A percentile compares a stretch with the other conserved stretches of the same genome.
Conservation (phyloP, 2,888 invertebrate species). For the Shargacucullia verbasci region DNA sequence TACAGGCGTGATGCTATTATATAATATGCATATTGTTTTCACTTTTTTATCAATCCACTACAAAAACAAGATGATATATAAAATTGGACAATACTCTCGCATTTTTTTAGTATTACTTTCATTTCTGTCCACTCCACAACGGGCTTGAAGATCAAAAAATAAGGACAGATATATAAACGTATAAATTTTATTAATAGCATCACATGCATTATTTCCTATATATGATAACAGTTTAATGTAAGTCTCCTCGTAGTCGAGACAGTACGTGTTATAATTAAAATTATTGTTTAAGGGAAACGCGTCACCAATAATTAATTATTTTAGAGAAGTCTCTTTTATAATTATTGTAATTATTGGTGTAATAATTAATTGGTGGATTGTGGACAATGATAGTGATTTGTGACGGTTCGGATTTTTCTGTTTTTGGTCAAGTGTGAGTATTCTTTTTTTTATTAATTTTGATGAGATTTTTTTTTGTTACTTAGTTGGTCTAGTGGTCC, state of each 20-base stretch:
- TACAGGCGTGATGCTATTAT: no score
- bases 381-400: constrained; percentile 36
- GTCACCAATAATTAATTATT: constrained; percentile 3
- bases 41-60: no score
- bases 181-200: constrained; percentile 3
- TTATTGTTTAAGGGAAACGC: not conserved
- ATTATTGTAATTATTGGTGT: constrained; percentile 19
- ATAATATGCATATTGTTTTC: no score
- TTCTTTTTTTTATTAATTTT: not conserved
- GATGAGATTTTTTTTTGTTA: no score
- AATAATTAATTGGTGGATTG: constrained; percentile 6
- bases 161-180: constrained; percentile 1
- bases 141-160: not conserved
- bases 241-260: not conserved
- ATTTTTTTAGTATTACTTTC: no score
- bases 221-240: constrained; percentile 16
- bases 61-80: no score
- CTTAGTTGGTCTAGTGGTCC: constrained; percentile 15
- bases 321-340: not conserved
- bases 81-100: no score
- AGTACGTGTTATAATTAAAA: constrained; percentile 3
- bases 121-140: not conserved
- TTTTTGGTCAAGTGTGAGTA: constrained; percentile 34
- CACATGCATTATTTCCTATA: constrained; percentile 16
- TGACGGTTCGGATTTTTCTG: constrained; percentile 28